Percentiles rank a stretch among this genome's conserved stretches.
phyloP scores from a whole-genome alignment of 1,140 invertebrate genomes.

The Drosophila kanapiae region DNA sequence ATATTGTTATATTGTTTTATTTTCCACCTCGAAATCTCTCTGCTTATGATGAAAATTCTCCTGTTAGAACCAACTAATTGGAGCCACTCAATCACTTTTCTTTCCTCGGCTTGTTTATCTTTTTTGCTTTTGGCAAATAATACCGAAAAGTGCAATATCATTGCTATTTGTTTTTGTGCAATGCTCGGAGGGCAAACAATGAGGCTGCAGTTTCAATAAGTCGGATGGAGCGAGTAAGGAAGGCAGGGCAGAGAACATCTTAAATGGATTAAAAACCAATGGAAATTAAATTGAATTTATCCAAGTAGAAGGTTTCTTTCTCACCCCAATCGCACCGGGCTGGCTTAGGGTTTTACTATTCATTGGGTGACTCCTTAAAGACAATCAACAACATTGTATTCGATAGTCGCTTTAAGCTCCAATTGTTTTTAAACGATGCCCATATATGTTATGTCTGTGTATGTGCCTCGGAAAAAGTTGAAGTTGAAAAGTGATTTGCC shows the following conservation, averaged over 20 bases:
- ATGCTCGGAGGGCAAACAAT: constrained; percentile 59
- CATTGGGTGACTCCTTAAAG: constrained; percentile 33
- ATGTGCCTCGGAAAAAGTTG: constrained; percentile 19
- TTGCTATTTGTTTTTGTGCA: constrained; percentile 54
- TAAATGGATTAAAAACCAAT: constrained; percentile 62
- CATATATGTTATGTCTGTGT: neutral
- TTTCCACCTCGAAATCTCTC: neutral
- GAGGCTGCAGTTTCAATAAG: constrained; percentile 61
- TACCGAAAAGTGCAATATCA: constrained; percentile 74
- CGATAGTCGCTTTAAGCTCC: constrained; percentile 23
- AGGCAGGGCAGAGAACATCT: constrained; percentile 2
- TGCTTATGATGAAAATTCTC: constrained; percentile 34
- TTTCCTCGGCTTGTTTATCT: constrained; percentile 47
- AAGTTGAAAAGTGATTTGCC: constrained; percentile 71
- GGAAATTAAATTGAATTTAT: constrained; percentile 50
- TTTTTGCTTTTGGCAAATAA: constrained; percentile 64
- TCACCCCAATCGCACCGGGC: neutral
- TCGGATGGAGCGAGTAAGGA: constrained; percentile 11
- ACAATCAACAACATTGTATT: constrained; percentile 48
- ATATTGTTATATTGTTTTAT: neutral
- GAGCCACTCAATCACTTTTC: constrained; percentile 49
- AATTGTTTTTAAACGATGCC: constrained; percentile 55
- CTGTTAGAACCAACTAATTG: constrained; percentile 66
- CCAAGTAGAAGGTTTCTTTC: constrained; percentile 10
- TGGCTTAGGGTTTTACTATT: constrained; percentile 34